Conservation (phyloP, 2,113 vertebrate genomes). For the Hemichromis elongatus region DNA sequence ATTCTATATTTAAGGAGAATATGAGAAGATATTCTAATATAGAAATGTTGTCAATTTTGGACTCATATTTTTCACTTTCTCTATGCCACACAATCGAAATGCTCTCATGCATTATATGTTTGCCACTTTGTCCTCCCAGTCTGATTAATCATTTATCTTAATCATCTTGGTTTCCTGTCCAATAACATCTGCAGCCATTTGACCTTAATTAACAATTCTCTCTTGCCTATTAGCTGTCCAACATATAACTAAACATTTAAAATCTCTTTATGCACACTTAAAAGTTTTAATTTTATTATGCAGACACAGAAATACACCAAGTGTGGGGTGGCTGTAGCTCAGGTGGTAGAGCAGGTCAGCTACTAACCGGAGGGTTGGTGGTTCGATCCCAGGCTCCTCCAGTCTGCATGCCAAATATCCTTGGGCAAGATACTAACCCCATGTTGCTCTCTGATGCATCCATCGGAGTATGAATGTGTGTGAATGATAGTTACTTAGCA, state of each 20-base stretch:
- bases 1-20: background rate
- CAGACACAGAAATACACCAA: background rate
- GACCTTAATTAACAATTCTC: background rate
- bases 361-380: too few relatives aligned
- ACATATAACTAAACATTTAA: background rate
- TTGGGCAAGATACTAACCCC: too few relatives aligned
- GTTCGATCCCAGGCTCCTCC: too few relatives aligned
- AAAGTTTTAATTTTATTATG: background rate
- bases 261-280: background rate
- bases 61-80: background rate
- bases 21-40: background rate
- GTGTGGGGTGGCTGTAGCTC: too few relatives aligned
- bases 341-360: too few relatives aligned
- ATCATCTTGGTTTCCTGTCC: background rate
- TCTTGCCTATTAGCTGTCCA: background rate
- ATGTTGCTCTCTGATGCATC: too few relatives aligned
- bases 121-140: background rate
- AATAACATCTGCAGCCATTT: background rate
- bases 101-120: background rate
- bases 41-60: background rate
- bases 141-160: background rate
- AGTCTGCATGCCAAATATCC: too few relatives aligned
- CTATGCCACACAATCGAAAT: background rate
- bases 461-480: too few relatives aligned
- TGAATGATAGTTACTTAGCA: too few relatives aligned